Evolutionary conservation across 2,888 invertebrate genomes (phyloP).

Genomic region (Ennomos erosarius): DNA sequence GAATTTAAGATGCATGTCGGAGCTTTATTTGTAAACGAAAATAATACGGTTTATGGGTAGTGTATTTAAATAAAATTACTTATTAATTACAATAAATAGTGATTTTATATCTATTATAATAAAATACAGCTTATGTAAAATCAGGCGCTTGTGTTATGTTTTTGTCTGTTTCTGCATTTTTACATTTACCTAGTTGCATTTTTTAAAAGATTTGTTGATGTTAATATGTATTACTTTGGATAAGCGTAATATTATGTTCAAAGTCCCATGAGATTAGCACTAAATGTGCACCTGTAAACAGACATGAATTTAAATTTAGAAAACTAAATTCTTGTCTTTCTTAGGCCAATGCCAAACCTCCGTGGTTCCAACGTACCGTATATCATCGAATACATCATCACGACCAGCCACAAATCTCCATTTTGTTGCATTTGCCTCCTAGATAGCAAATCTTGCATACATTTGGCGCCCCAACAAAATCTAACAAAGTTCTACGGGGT

Average conservation of each 20-base stretch:
- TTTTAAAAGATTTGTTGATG: too few species aligned
- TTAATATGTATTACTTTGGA: too few species aligned
- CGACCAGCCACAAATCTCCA: conserved; percentile 40
- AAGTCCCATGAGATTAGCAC: too few species aligned
- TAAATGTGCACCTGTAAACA: too few species aligned
- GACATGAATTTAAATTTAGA: too few species aligned
- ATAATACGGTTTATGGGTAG: conserved; percentile 38
- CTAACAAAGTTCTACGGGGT: conserved; percentile 50
- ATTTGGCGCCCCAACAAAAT: conserved; percentile 56
- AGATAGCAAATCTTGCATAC: conserved; percentile 66
- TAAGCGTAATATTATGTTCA: too few species aligned
- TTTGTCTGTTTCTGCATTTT: background rate
- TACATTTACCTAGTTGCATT: too few species aligned
- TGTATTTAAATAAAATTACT: conserved; percentile 15
- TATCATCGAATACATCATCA: conserved; percentile 37
- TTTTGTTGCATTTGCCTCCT: conserved; percentile 40
- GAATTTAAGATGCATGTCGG: conserved; percentile 44
- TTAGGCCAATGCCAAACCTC: conserved; percentile 3
- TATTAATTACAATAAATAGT: background rate
- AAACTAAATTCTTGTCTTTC: background rate
- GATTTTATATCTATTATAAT: too few species aligned
- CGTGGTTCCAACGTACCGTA: conserved; percentile 9
- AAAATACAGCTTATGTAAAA: too few species aligned
- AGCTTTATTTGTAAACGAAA: conserved; percentile 55
- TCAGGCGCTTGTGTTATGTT: too few species aligned